Evolutionary conservation across 2,888 invertebrate species (phyloP), one percentile per base, ranked within the genome.

Genomic region (Maniola hyperantus): DNA sequence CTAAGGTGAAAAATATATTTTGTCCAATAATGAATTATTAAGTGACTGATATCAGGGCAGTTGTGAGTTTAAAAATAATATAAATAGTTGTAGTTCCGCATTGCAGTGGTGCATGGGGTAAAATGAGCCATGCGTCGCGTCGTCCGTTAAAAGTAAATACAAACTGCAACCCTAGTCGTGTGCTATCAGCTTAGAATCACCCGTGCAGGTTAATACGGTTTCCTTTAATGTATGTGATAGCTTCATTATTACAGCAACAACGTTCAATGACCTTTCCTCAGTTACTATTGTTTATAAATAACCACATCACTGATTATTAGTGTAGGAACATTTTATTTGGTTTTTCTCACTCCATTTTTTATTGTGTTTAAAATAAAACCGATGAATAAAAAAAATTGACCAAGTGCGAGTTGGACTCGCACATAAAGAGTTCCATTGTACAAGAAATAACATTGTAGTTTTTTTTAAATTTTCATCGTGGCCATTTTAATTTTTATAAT

Each of bases 31-130:
- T n/a, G n/a, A n/a, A n/a, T n/a, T n/a, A n/a, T n/a, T n/a, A n/a
- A n/a, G n/a, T n/a, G n/a, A n/a, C n/a, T n/a, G n/a, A n/a, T n/a
- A n/a, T 13, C 2, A n/a, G n/a, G n/a, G 4, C 5, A 13, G 44
- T n/a, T 44, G 6, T 46, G 46, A 36, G n/a, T 36, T 36, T 0
- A 18, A 48, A 18, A 48, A 46, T 2, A 48, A n/a, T 18, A 48
- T 2, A 46, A 7, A 11, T n/a, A 48, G 18, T 46, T 46, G 7
- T 46, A 8, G 46, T 15, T 48, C 15, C 53, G 62, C 62, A 63
- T 53, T 63, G 62, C 62, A 63, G 62, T 63, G 11, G n/a, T 48
- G 53, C 39, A 53, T 63, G 54, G 62, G 62, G 61, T 51, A 51
- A 51, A 18, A 61, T 53, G 42, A 44, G 54, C 53, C 62, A 54